Evolutionary conservation across 2,797 vertebrate genomes (phyloP), one percentile per base, ranked within the genome.

Genomic region (Tragopan temminckii): DNA sequence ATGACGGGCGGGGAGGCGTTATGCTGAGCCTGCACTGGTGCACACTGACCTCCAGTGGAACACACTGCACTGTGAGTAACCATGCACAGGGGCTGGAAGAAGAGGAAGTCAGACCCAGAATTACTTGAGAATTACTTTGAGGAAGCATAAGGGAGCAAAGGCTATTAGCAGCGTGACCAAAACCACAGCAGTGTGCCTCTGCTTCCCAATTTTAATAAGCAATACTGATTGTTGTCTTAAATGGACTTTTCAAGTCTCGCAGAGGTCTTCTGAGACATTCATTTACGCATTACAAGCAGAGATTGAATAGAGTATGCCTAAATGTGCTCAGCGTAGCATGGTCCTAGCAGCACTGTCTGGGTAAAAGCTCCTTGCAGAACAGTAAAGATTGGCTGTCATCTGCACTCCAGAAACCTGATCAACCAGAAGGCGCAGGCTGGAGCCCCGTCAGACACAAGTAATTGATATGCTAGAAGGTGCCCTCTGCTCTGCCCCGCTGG

Each of bases 31-130:
- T 12, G n/a, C 0, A 7, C 84, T 38, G 71, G 52, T 23, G 42
- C 58, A 59, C 77, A 75, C 67, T 63, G 93, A 88, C 35, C 88
- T 80, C 85, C 43, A 3, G 46, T 61, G 89, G 71, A 77, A 88
- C 1, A 13, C 0, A 1, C 8, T 10, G 64, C 18, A 3, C 38
- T 0, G 24, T 36, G 1, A 50, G 55, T 3, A 25, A 29, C 17
- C 75, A 40, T 2, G 1, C 33, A 5, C 46, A 21, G 20, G 3
- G 21, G 27, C 42, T 75, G 59, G 21, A 18, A 29, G 29, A 18
- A 52, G 14, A 84, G n/a, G 2, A 1, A n/a, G 21, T 1, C 1
- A 0, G 33, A 23, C 8, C 6, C 70, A 9, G 35, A 8, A 13
- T 10, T 4, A 29, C 57, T 20, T 1, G 1, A 53, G 66, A 24